phyloP scores from a whole-genome alignment of 1,140 invertebrate species.

The Panulirus ornatus region DNA sequence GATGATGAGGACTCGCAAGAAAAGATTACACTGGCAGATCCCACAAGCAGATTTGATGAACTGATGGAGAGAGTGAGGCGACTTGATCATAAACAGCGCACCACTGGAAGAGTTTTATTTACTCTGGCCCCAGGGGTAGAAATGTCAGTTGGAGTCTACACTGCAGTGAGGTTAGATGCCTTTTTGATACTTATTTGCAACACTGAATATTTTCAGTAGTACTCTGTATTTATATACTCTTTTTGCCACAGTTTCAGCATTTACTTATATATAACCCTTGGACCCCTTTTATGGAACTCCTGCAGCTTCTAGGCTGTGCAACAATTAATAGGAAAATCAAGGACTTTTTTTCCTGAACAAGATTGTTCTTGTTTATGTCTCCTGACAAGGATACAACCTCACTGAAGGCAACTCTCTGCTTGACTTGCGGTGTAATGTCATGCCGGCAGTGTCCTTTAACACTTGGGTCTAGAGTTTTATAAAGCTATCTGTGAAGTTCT shows the following conservation, averaged over 20 bases:
- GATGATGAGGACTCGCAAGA: slow-evolving; percentile 29
- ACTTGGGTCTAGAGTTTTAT: too few species aligned
- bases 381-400: too few species aligned
- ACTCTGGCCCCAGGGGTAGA: slow-evolving; percentile 78
- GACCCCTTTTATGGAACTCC: too few species aligned
- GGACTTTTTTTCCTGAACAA: too few species aligned
- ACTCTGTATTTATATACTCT: slow-evolving; percentile 1
- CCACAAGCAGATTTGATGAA: slow-evolving; percentile 78
- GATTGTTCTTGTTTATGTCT: too few species aligned
- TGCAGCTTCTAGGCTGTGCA: too few species aligned
- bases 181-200: neutral
- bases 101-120: slow-evolving; percentile 78
- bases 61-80: slow-evolving; percentile 78
- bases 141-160: slow-evolving; percentile 79
- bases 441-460: too few species aligned
- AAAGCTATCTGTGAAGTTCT: too few species aligned
- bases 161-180: slow-evolving; percentile 74
- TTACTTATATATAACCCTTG: too few species aligned
- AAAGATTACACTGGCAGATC: slow-evolving; percentile 76
- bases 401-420: too few species aligned
- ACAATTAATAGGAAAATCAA: too few species aligned
- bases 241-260: neutral
- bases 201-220: neutral
- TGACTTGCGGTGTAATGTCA: too few species aligned
- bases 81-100: slow-evolving; percentile 79